phyloP scores from a whole-genome alignment of 2,797 vertebrate species.

The Cynopterus sphinx region DNA sequence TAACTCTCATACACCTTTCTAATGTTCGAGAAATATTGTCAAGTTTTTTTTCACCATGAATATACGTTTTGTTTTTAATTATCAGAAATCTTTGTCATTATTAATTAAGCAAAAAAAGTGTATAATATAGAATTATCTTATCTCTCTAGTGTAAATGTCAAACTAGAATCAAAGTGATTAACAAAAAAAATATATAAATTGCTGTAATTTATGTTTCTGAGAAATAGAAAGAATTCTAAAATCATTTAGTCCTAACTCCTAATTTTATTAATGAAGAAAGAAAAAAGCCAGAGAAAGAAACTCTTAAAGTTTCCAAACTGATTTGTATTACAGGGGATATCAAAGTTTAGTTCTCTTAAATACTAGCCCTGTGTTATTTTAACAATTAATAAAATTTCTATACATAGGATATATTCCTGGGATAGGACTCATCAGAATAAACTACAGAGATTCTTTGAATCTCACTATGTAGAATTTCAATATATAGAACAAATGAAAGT shows the following conservation, averaged over 20 bases:
- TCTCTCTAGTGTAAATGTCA: neutral
- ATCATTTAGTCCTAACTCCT: neutral
- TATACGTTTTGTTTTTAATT: neutral
- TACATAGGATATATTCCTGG: neutral
- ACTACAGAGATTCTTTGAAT: neutral
- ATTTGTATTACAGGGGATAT: neutral
- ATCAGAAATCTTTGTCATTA: constrained; percentile 35
- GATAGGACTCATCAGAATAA: neutral
- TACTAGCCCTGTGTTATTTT: neutral
- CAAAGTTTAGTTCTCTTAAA: constrained; percentile 12
- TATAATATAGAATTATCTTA: neutral
- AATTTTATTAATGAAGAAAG: neutral
- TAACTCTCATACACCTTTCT: neutral
- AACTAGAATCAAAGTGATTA: neutral
- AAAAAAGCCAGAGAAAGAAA: neutral
- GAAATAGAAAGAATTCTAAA: neutral
- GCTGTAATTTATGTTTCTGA: neutral
- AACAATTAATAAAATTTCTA: neutral
- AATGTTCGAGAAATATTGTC: neutral
- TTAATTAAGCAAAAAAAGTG: neutral
- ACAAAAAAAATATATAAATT: neutral
- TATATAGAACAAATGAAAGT: neutral
- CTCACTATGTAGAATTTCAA: neutral
- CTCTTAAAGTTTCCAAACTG: neutral
- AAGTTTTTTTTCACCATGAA: neutral